These are phyloP conservation scores for Xestia rhomboidea DNA, from an alignment of 2,888 invertebrate species.

Conservation along the genomic window DNA sequence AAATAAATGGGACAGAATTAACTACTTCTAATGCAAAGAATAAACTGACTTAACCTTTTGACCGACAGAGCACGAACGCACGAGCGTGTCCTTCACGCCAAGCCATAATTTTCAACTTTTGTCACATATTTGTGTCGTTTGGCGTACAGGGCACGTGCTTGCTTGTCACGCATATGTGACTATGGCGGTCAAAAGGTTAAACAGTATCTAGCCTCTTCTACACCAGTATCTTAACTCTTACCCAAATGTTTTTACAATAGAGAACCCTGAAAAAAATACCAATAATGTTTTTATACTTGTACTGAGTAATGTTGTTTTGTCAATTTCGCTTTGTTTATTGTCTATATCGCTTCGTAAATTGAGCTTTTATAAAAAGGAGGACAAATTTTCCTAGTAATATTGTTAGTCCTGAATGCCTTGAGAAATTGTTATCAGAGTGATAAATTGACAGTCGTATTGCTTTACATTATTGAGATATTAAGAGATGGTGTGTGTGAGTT, in stretches of 20 bases:
- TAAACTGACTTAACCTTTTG: not conserved
- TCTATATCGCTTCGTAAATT: slow-evolving; percentile 4
- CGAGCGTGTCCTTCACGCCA: too few species aligned
- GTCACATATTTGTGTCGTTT: too few species aligned
- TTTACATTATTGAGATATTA: not conserved
- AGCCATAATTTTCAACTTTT: too few species aligned
- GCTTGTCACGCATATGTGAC: too few species aligned
- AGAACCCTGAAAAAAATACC: not conserved
- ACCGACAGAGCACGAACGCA: too few species aligned
- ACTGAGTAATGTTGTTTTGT: slow-evolving; percentile 6
- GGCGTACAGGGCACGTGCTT: too few species aligned
- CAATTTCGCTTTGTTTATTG: not conserved
- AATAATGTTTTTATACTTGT: not conserved
- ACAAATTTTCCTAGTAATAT: slow-evolving; percentile 17
- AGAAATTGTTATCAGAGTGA: slow-evolving; percentile 6
- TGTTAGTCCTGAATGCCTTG: not conserved
- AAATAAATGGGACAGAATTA: slow-evolving; percentile 28
- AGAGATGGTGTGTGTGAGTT: too few species aligned
- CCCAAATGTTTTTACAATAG: not conserved
- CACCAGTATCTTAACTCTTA: not conserved
- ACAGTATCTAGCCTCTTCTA: not conserved
- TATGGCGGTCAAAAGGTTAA: too few species aligned
- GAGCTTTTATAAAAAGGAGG: not conserved
- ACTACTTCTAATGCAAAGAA: not conserved
- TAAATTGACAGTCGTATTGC: slow-evolving; percentile 5